Base-by-base conservation (phyloP, 2,113 vertebrate genomes). In the Psilopogon haemacephalus region DNA sequence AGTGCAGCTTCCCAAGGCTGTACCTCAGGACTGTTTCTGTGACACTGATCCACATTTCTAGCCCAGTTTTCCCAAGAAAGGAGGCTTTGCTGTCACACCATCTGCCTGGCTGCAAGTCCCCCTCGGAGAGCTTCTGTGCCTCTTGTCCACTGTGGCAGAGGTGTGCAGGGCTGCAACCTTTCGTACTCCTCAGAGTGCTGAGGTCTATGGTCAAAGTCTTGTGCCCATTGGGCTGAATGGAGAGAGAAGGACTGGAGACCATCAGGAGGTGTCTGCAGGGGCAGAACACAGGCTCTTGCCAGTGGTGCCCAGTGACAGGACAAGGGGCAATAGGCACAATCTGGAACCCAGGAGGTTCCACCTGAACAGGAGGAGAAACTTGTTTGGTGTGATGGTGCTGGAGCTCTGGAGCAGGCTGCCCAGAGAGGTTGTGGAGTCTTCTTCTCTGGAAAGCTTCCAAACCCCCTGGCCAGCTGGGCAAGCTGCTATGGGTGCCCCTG, bases 11-110 rank as follows among this genome's bases (percentile, higher is more conserved):
- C 89, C 62, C 59, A 10, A 60, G 52, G 37, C 90, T 40, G 40
- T 23, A 30, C 82, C 90, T 91, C 46, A 48, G 33, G 65, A 24
- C 72, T 17, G 15, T 74, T 64, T 68, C 70, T 81, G 84, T 86
- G 27, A 86, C 88, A 94, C 72, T 81, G 92, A 90, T 88, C 88
- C 78, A 84, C 73, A 56, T 89, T 86, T 80, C 55, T 46, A 90
- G 93, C 95, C 72, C 83, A 46, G 52, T 90, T 94, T 88, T 84
- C 12, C 37, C 80, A 55, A 37, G 77, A 69, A 67, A 7, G 20
- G 88, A 15, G 69, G 80, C 15, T 38, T 60, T 33, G 11, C 72
- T 55, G 21, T 70, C 88, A 44, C 80, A 40, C 72, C 86, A 46
- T 90, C 77, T 80, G 78, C 35, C 77, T 69, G 70, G n/a, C 90